Evolutionary conservation across 2,888 invertebrate species (phyloP).

Genomic region (Tetranychus truncatus): DNA sequence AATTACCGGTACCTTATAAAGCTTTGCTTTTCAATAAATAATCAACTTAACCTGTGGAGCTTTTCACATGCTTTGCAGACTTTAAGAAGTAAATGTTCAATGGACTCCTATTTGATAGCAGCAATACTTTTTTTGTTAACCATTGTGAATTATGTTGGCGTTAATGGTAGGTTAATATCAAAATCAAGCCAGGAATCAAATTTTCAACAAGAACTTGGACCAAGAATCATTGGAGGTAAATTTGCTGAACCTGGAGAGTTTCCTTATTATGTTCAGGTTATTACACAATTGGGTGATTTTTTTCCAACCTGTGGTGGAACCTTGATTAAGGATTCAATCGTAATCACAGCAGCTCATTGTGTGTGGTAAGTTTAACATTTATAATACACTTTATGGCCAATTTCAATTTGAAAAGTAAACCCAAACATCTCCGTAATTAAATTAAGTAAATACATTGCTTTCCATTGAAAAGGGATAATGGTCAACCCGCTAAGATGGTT

Average conservation of each 20-base stretch:
- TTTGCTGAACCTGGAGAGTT: neutral
- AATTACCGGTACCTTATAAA: no score
- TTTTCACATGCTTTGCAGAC: no score
- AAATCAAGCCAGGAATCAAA: neutral
- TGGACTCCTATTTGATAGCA: neutral
- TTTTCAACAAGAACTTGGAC: neutral
- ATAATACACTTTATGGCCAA: neutral
- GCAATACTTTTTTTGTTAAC: neutral
- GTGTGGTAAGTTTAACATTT: neutral
- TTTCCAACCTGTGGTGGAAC: neutral
- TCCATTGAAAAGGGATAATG: neutral
- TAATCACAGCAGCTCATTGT: neutral
- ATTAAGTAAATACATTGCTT: neutral
- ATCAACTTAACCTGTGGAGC: no score
- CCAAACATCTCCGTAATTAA: neutral
- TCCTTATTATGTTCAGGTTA: neutral
- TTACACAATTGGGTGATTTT: neutral
- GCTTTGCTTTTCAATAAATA: no score
- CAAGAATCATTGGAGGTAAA: neutral
- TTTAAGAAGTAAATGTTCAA: no score
- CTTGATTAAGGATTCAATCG: neutral
- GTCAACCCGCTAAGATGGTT: neutral
- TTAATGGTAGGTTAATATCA: no score
- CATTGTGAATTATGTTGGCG: no score
- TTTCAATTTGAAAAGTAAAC: neutral